phyloP scores from a whole-genome alignment of 2,888 invertebrate genomes.

The Philereme transversata region DNA sequence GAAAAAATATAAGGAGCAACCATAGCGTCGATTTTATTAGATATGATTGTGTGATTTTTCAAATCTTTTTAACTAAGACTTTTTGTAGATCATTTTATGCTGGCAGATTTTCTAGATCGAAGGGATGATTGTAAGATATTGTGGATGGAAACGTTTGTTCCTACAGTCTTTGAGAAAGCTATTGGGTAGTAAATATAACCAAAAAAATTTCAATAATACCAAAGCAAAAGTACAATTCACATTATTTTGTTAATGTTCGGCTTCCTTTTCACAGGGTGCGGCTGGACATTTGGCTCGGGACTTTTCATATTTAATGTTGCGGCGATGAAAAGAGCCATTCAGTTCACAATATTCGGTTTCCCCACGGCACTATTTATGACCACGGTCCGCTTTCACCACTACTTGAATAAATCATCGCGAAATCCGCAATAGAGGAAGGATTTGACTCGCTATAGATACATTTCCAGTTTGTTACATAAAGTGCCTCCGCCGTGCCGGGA shows the following conservation, averaged over 20 bases:
- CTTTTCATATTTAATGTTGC: slow-evolving; percentile 60
- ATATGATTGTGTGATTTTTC: no score
- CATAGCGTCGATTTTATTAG: no score
- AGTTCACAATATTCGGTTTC: slow-evolving; percentile 45
- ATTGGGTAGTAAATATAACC: no score
- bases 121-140: no score
- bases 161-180: no score
- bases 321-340: slow-evolving; percentile 46
- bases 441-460: slow-evolving; percentile 33
- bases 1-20: no score
- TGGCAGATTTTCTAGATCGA: no score
- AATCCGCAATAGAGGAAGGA: slow-evolving; percentile 33
- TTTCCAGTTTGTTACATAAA: slow-evolving; percentile 23
- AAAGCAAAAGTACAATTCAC: no score
- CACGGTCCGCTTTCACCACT: slow-evolving; percentile 36
- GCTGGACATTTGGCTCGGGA: slow-evolving; percentile 40
- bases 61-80: no score
- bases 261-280: slow-evolving; percentile 12
- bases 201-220: no score
- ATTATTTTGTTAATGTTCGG: neutral
- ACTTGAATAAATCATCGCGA: slow-evolving; percentile 37
- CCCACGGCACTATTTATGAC: slow-evolving; percentile 36
- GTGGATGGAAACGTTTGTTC: no score
- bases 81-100: no score
- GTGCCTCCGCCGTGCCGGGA: slow-evolving; percentile 11